Percentiles rank a stretch among this genome's conserved stretches.
These are phyloP conservation scores for Pseudomyrmex gracilis DNA, from an alignment of 1,140 invertebrate genomes.

Conservation along the genomic window DNA sequence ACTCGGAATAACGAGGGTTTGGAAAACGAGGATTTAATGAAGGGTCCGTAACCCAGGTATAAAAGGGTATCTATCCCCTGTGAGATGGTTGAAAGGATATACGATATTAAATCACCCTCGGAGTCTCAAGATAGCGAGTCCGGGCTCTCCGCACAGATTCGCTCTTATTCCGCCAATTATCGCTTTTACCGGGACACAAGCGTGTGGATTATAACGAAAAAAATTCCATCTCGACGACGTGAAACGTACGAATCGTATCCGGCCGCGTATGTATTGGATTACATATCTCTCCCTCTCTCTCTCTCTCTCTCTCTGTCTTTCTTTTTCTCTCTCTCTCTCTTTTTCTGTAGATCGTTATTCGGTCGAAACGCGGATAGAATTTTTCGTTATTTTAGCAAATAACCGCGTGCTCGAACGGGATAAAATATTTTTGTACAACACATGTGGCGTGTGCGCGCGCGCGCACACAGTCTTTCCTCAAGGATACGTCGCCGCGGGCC, in stretches of 20 bases:
- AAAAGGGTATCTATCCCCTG: constrained; percentile 67
- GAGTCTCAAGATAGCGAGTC: constrained; percentile 22
- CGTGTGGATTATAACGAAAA: constrained; percentile 34
- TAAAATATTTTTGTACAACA: constrained; percentile 50
- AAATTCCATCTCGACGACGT: constrained; percentile 17
- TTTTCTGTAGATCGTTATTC: constrained; percentile 3
- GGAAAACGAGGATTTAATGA: constrained; percentile 70
- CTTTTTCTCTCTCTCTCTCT: too few relatives aligned
- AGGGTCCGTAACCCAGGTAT: constrained; percentile 65
- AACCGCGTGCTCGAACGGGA: constrained; percentile 13
- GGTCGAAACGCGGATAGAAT: not conserved
- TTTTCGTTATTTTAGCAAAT: constrained; percentile 48
- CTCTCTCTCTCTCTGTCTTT: too few relatives aligned
- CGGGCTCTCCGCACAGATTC: constrained; percentile 14
- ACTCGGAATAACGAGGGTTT: constrained; percentile 75
- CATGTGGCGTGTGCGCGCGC: not conserved
- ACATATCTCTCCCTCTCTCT: not conserved
- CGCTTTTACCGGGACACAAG: constrained; percentile 17
- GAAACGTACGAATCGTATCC: not conserved
- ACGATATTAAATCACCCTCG: constrained; percentile 66
- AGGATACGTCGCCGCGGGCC: not conserved
- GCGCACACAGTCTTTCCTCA: not conserved
- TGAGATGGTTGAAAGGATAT: constrained; percentile 58
- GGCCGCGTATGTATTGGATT: constrained; percentile 6
- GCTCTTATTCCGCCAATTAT: constrained; percentile 59